Evolutionary conservation across 2,113 vertebrate species (phyloP).

Genomic region (Phrynocephalus versicolor): DNA sequence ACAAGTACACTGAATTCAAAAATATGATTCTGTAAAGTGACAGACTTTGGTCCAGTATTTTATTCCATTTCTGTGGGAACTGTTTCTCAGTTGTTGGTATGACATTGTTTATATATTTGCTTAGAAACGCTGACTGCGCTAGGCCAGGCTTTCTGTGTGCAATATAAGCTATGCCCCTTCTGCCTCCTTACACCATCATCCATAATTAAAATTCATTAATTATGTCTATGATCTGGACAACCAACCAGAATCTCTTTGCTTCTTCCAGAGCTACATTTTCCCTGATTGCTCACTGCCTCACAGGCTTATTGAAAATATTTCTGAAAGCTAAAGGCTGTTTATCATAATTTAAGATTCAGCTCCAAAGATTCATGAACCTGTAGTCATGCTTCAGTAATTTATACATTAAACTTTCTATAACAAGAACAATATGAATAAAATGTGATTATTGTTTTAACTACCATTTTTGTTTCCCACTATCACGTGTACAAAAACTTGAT

Average conservation of each 20-base stretch:
- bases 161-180: not conserved
- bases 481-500: not conserved
- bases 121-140: not conserved
- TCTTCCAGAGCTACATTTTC: not conserved
- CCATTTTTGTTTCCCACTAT: not conserved
- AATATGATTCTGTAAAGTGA: slow-evolving; percentile 27
- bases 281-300: not conserved
- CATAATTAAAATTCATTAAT: not conserved
- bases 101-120: not conserved
- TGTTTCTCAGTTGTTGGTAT: not conserved
- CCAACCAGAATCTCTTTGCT: not conserved
- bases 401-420: not conserved
- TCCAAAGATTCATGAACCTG: not conserved
- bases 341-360: not conserved
- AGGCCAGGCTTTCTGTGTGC: not conserved
- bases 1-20: slow-evolving; percentile 34
- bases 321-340: not conserved
- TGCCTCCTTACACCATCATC: not conserved
- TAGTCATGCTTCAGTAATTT: not conserved
- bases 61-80: slow-evolving; percentile 42
- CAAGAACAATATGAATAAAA: not conserved
- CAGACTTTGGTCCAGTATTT: not conserved
- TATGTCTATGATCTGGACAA: not conserved
- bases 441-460: not conserved
- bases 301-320: not conserved